A percentile compares a stretch with the other conserved stretches of the same genome.
Conservation (phyloP, 2,888 invertebrate genomes). For the Parthenolecanium corni region DNA sequence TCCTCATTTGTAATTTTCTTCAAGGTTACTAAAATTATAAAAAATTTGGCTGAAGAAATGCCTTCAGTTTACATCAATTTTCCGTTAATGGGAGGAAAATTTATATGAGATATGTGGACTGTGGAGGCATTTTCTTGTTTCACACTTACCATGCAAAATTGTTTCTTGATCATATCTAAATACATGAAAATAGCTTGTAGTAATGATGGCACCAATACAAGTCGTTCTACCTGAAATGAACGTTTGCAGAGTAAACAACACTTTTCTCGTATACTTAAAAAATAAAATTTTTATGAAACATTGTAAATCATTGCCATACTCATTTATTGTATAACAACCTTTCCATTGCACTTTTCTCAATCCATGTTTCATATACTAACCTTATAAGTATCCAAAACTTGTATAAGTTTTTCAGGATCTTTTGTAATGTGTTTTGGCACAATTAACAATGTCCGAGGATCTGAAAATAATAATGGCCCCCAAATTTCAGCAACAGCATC, state of each 20-base stretch:
- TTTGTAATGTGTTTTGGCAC: conserved; percentile 60
- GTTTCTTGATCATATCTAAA: conserved; percentile 32
- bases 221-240: conserved; percentile 56
- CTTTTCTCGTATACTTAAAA: no score
- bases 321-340: no score
- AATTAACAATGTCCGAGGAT: conserved; percentile 53
- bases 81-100: no score
- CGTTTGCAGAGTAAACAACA: background rate
- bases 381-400: conserved; percentile 56
- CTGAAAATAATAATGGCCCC: conserved; percentile 64
- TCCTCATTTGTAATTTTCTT: no score
- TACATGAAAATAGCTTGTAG: conserved; percentile 67
- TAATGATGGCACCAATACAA: conserved; percentile 74
- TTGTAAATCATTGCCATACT: no score
- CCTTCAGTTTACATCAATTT: no score
- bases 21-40: no score
- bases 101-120: no score
- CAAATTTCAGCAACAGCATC: conserved; percentile 82
- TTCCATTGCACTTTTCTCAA: no score
- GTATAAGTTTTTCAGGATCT: conserved; percentile 63
- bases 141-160: background rate
- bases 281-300: no score
- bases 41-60: no score
- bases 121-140: no score
- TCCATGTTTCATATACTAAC: conserved; percentile 41